A percentile compares a stretch with the other conserved stretches of the same genome.
These are phyloP conservation scores for Thripadectes ignobilis DNA, from an alignment of 2,797 vertebrate species.

Conservation along the genomic window DNA sequence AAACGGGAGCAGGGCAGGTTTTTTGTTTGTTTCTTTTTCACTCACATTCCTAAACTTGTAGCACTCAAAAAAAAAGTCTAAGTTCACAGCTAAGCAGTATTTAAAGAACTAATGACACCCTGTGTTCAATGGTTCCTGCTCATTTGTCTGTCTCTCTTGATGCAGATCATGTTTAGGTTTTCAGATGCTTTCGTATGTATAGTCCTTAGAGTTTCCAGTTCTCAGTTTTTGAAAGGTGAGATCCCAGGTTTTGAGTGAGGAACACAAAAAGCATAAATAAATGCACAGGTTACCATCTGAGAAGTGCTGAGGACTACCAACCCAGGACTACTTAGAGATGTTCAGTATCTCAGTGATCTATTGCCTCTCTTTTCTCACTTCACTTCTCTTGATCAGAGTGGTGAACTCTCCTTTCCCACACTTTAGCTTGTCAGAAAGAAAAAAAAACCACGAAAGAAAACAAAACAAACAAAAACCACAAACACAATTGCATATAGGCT, in stretches of 20 bases:
- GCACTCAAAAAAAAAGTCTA: neutral
- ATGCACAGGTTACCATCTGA: fast-evolving
- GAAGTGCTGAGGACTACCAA: neutral
- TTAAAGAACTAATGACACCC: neutral
- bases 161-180: neutral
- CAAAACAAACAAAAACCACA: neutral
- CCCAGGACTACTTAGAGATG: neutral
- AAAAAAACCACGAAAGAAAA: neutral
- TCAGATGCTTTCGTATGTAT: neutral
- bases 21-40: neutral
- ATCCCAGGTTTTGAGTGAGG: neutral
- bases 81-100: neutral
- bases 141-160: neutral
- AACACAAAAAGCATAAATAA: neutral
- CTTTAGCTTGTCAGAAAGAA: neutral
- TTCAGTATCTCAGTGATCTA: neutral
- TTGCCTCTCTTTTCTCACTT: neutral
- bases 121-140: neutral
- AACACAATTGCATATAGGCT: neutral
- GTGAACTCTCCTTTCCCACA: fast-evolving
- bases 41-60: neutral
- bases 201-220: neutral
- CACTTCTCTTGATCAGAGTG: neutral
- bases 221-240: neutral
- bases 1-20: neutral